Evolutionary conservation across 2,888 invertebrate species (phyloP), one percentile per base, ranked within the genome.

Genomic region (Podabrus alpinus): DNA sequence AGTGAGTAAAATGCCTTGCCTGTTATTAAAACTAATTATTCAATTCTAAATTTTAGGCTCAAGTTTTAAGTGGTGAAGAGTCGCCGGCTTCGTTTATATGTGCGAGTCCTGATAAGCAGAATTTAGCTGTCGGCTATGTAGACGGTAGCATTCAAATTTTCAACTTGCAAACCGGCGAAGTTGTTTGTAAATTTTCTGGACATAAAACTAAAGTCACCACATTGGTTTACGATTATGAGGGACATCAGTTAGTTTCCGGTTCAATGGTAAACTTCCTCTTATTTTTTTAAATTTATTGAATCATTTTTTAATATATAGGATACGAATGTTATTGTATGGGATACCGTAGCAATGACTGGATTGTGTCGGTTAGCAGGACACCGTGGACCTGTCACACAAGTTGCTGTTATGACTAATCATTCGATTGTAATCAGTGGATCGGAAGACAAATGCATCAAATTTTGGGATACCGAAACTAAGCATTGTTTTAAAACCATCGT

Each of bases 401-500:
- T 94, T 0, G 88, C 92, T 9, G 96, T 96, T 82, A 90, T 95
- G 86, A 90, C 91, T 73, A 89, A 92, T 73, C 90, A 91, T 79
- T 91, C 92, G 80, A 90, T 93, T 78, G 86, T 96, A 9, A 89
- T 97, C 9, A 94, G 95, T 81, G 92, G 94, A 59, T 97, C 98
- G 0, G 97, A 97, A 86, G 99, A 99, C 86, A 95, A 95, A 9
- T 95, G 95, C 86, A 92, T 99, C 0, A 99, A 98, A 87, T 97
- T 99, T 86, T 99, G 99, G 99, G 97, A 99, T 86, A 89, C 99
- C 79, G 94, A 95, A 80, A 97, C 97, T 7, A 95, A 97, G 82
- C 95, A 97, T 84, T 99, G 98, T 86, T 99, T 99, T 84, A 96
- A 95, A 86, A 99, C 99, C 3, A 89, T 99, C 68, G 93, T 96